Base-by-base conservation (phyloP, 2,797 vertebrate genomes). In the Saxicola maurus region DNA sequence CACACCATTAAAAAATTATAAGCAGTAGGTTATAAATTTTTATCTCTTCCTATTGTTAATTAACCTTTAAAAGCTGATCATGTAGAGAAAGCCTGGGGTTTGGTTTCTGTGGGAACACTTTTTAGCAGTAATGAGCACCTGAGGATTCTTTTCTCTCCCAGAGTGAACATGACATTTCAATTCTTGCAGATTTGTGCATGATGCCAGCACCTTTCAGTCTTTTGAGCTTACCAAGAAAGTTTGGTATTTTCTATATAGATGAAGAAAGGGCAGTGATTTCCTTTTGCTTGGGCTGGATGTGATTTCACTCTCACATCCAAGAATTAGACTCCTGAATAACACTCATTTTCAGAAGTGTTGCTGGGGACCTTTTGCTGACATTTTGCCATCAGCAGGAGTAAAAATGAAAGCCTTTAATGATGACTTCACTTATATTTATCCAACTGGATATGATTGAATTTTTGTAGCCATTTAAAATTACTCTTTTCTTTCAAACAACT, bases 61-160 rank as follows among this genome's bases (percentile, higher is more conserved):
- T 97, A 97, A 97, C 97, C 97, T 97, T 97, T 97, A 96, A 96
- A 96, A 95, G 30, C 93, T 89, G 93, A 90, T 96, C 91, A 86
- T 82, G 93, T 89, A 74, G 79, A 83, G 92, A 94, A 94, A 89
- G 84, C 94, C 88, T 86, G 83, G 86, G 69, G 92, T 81, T 91
- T 92, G 82, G 68, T 91, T 97, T 95, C 93, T 96, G 90, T 93
- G 85, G 92, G 78, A 94, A 79, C 40, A 71, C 90, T 86, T 86
- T 96, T 95, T 92, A 92, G 87, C 85, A 87, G 82, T 96, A 96
- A 97, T 95, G 94, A 97, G 93, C 93, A 95, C 95, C 94, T 80
- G 83, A 86, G 87, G 84, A 87, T 83, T 73, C 68, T 76, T 95
- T 90, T 89, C 56, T 84, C 75, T 82, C 93, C 79, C 35, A 86